Conservation (phyloP, 2,113 vertebrate species). For the Riparia riparia region DNA sequence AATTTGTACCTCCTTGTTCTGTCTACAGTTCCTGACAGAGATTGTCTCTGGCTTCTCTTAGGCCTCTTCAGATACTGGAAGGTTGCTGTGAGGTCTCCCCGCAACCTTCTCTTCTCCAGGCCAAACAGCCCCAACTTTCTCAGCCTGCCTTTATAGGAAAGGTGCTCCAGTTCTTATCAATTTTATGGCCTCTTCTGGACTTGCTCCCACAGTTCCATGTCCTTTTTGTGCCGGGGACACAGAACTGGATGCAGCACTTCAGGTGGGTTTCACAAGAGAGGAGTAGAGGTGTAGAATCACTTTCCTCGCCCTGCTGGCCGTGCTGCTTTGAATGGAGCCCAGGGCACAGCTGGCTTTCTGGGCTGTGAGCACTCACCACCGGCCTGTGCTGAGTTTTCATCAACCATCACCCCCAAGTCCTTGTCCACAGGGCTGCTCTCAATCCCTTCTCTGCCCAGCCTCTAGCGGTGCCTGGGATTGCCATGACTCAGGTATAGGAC, state of each 20-base stretch:
- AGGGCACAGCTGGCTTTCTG: not conserved
- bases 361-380: accelerated
- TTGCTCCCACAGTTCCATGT: not conserved
- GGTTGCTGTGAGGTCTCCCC: not conserved
- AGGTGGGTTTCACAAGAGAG: accelerated
- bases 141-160: not conserved
- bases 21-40: not conserved
- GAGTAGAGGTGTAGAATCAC: not conserved
- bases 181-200: not conserved
- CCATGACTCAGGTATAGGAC: not conserved
- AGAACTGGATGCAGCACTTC: not conserved
- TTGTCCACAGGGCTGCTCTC: not conserved
- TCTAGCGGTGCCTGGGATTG: not conserved
- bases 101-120: not conserved
- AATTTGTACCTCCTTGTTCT: not conserved
- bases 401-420: not conserved
- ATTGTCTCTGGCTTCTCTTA: not conserved
- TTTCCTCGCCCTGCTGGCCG: not conserved
- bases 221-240: not conserved
- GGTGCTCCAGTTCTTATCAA: not conserved
- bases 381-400: not conserved
- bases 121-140: not conserved
- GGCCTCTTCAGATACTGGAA: not conserved
- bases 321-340: not conserved
- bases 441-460: not conserved